These are phyloP conservation scores for Cotesia typhae DNA, from an alignment of 1,140 invertebrate genomes.

Conservation along the genomic window DNA sequence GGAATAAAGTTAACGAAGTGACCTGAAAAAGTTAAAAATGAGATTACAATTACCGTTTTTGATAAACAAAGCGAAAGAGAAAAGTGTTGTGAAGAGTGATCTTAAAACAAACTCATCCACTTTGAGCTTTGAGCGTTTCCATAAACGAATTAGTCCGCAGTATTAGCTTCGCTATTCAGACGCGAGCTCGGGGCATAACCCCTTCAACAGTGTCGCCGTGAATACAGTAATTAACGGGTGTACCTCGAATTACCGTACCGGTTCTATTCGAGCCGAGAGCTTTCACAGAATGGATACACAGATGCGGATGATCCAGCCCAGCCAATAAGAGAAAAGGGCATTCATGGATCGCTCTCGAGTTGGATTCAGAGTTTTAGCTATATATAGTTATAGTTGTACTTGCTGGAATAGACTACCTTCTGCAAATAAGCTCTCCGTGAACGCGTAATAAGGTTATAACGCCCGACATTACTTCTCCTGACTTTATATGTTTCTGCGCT, in stretches of 20 bases:
- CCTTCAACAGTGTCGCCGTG: constrained; percentile 28
- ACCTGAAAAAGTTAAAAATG: background rate
- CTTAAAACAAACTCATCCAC: constrained; percentile 10
- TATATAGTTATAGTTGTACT: constrained; percentile 7
- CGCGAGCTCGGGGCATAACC: constrained; percentile 25
- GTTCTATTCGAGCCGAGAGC: constrained; percentile 22
- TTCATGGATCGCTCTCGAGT: background rate
- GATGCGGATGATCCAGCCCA: constrained; percentile 12
- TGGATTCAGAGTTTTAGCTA: too few relatives aligned
- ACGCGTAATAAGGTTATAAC: constrained; percentile 32
- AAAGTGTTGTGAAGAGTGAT: constrained; percentile 7
- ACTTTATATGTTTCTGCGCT: background rate
- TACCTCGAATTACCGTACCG: constrained; percentile 36
- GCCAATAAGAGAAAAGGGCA: constrained; percentile 16
- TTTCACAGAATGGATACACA: background rate
- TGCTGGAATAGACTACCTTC: constrained; percentile 9
- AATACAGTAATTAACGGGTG: constrained; percentile 39
- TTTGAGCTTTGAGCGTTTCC: constrained; percentile 28
- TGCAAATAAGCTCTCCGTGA: constrained; percentile 23
- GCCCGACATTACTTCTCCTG: background rate
- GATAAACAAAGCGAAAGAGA: background rate
- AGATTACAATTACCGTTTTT: background rate
- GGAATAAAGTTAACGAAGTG: background rate
- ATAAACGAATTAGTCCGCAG: constrained; percentile 35
- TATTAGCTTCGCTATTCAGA: constrained; percentile 37